A percentile compares a stretch with the other conserved stretches of the same genome.
Conservation (phyloP, 2,888 invertebrate species). For the Leucoma salicis region DNA sequence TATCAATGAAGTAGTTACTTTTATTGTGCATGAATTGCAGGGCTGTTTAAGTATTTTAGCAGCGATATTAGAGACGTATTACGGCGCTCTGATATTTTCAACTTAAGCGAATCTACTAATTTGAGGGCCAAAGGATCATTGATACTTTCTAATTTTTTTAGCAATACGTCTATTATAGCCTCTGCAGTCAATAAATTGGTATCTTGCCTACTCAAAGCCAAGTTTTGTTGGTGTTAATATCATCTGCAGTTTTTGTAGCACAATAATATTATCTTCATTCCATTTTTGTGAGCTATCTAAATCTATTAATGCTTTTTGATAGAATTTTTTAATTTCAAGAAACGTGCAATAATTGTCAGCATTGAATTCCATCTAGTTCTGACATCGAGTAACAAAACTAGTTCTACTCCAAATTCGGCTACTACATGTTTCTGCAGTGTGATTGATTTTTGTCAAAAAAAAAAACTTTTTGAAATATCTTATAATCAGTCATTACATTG, state of each 20-base stretch:
- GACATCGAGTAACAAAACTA: conserved; percentile 16
- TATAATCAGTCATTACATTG: no score
- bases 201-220: conserved; percentile 1
- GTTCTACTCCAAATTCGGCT: no score
- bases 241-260: conserved; percentile 12
- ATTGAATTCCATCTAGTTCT: conserved; percentile 9
- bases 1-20: conserved; percentile 15
- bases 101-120: conserved; percentile 18
- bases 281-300: no score
- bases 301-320: no score
- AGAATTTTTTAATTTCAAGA: conserved; percentile 15
- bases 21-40: conserved; percentile 18
- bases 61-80: conserved; percentile 20
- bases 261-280: conserved; percentile 17
- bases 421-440: no score
- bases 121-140: conserved; percentile 15
- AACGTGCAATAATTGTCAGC: conserved; percentile 16
- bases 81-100: conserved; percentile 20
- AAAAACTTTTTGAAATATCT: no score
- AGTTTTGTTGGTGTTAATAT: conserved; percentile 16
- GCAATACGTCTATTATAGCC: conserved; percentile 5
- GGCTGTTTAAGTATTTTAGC: conserved; percentile 16
- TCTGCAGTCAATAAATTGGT: conserved; percentile 5
- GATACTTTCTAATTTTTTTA: conserved; percentile 4
- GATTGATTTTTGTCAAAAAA: no score